phyloP scores from a whole-genome alignment of 2,113 vertebrate species.

The Heterotis niloticus region DNA sequence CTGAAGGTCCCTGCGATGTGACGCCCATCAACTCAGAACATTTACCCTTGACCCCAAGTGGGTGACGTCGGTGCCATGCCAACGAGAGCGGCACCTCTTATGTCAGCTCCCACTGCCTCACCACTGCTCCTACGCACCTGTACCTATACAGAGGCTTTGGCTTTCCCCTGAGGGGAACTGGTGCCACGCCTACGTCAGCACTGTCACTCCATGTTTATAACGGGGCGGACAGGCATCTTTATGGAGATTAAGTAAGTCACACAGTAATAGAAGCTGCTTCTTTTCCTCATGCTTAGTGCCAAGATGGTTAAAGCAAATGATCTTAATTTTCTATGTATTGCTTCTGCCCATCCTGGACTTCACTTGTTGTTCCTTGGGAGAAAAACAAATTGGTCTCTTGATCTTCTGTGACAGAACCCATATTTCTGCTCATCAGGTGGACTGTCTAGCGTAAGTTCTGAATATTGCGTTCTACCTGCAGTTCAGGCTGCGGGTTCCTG shows the following conservation, averaged over 20 bases:
- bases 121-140: neutral
- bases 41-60: neutral
- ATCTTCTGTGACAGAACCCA: too few species aligned
- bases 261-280: slow-evolving; percentile 64
- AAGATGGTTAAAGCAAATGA: slow-evolving; percentile 63
- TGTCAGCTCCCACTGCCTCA: neutral
- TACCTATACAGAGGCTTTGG: neutral
- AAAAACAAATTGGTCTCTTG: too few species aligned
- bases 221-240: slow-evolving; percentile 64
- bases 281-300: slow-evolving; percentile 63
- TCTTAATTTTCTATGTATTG: slow-evolving; percentile 59
- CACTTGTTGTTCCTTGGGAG: too few species aligned
- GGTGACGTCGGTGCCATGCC: neutral
- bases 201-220: slow-evolving; percentile 47
- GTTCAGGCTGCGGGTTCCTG: too few species aligned
- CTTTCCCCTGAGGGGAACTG: neutral
- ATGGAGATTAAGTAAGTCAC: slow-evolving; percentile 75
- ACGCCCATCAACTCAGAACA: neutral
- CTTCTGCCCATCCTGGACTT: slow-evolving; percentile 12
- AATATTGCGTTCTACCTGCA: too few species aligned
- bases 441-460: too few species aligned
- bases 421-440: too few species aligned
- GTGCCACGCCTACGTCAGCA: neutral
- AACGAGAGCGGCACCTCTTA: neutral
- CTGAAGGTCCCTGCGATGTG: neutral